These are phyloP conservation scores for Hyaena hyaena DNA, from an alignment of 2,113 vertebrate species.

Conservation along the genomic window DNA sequence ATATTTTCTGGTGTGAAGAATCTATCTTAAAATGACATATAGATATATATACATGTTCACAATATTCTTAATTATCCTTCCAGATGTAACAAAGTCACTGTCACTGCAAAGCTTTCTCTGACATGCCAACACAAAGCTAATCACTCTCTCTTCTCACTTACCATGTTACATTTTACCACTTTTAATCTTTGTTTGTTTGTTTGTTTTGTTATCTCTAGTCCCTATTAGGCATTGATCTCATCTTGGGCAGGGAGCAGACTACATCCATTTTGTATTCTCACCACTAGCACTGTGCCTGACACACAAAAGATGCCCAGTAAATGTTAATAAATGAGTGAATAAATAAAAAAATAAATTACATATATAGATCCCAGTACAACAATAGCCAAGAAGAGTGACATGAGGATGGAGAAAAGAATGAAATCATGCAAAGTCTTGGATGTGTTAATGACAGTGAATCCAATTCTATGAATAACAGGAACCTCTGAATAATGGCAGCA, in stretches of 20 bases:
- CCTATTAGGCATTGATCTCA: neutral
- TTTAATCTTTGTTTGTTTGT: neutral
- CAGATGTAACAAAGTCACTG: neutral
- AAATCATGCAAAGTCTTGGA: neutral
- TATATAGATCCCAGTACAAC: neutral
- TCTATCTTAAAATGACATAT: neutral
- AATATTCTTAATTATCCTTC: neutral
- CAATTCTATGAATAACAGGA: neutral
- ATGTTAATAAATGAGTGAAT: neutral
- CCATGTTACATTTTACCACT: neutral
- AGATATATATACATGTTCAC: neutral
- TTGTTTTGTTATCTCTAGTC: neutral
- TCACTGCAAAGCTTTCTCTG: neutral
- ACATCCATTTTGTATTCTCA: neutral
- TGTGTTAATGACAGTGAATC: neutral
- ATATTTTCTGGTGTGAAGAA: constrained; percentile 17
- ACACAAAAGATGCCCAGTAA: neutral
- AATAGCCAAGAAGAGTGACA: neutral
- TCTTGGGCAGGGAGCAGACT: too few relatives aligned
- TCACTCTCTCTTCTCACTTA: neutral
- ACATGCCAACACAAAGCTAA: neutral
- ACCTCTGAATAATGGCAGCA: neutral
- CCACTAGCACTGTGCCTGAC: neutral
- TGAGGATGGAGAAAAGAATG: neutral
- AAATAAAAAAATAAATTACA: neutral